A percentile compares a stretch with the other conserved stretches of the same genome.
phyloP scores from a whole-genome alignment of 2,113 vertebrate genomes.

The Oncorhynchus tshawytscha region DNA sequence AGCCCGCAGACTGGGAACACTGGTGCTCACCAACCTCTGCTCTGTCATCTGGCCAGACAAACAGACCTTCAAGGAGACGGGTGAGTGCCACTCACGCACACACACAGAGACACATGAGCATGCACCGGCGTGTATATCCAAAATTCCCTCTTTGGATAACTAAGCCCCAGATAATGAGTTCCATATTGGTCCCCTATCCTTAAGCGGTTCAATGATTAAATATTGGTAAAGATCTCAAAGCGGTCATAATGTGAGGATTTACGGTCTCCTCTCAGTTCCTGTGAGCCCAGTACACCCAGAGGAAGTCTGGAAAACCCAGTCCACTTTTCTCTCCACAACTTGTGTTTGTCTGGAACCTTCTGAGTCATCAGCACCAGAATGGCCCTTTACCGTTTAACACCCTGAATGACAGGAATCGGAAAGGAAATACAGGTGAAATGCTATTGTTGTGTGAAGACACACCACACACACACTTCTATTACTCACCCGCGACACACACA shows the following conservation, averaged over 20 bases:
- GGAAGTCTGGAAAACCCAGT: background rate
- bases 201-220: constrained; percentile 12
- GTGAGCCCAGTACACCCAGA: background rate
- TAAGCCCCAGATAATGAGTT: background rate
- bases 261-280: background rate
- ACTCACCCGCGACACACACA: constrained; percentile 4
- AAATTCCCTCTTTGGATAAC: constrained; percentile 17
- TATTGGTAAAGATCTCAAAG: background rate
- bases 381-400: background rate
- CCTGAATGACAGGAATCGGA: constrained; percentile 34
- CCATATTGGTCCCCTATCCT: constrained; percentile 5
- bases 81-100: constrained; percentile 62
- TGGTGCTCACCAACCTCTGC: constrained; percentile 94
- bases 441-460: background rate
- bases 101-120: constrained; percentile 7
- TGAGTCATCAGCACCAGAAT: constrained; percentile 9
- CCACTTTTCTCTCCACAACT: background rate
- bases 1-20: constrained; percentile 82
- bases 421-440: constrained; percentile 29
- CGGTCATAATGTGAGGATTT: background rate
- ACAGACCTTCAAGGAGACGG: constrained; percentile 89
- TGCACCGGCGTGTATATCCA: background rate
- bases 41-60: constrained; percentile 94
- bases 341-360: background rate
- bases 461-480: constrained; percentile 2